Conservation (phyloP, 2,113 vertebrate genomes). For the Eubucco bourcierii region DNA sequence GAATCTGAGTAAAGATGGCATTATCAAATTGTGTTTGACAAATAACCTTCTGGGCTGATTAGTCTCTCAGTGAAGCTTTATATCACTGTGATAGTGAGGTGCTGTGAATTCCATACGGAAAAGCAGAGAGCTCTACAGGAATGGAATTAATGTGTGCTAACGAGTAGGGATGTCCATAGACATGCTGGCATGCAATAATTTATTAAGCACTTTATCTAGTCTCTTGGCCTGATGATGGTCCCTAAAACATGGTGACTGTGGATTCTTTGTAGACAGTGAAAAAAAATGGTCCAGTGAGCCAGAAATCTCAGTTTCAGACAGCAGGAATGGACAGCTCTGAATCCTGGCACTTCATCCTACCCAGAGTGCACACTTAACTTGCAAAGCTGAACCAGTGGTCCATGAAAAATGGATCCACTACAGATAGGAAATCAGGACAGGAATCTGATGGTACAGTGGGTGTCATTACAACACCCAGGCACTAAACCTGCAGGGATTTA, state of each 20-base stretch:
- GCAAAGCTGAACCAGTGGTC: not conserved
- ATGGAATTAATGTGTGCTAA: not conserved
- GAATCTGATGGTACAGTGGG: not conserved
- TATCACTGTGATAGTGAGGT: not conserved
- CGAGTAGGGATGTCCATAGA: not conserved
- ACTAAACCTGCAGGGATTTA: not conserved
- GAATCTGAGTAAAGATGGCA: not conserved
- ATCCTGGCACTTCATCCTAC: not conserved
- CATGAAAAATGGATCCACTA: not conserved
- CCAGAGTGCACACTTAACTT: not conserved
- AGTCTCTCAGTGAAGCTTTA: not conserved
- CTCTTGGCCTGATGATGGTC: not conserved
- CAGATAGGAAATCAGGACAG: not conserved
- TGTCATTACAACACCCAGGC: not conserved
- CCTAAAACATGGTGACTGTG: not conserved
- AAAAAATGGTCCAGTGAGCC: not conserved
- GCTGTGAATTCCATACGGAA: not conserved
- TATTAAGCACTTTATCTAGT: not conserved
- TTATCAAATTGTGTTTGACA: not conserved
- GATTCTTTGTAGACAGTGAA: not conserved
- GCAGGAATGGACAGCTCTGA: not conserved
- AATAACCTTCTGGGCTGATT: not conserved
- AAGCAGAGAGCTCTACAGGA: not conserved
- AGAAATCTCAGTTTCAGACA: not conserved
- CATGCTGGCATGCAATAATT: not conserved